Base-by-base conservation (phyloP, 2,113 vertebrate genomes). In the Sakesphorus luctuosus region DNA sequence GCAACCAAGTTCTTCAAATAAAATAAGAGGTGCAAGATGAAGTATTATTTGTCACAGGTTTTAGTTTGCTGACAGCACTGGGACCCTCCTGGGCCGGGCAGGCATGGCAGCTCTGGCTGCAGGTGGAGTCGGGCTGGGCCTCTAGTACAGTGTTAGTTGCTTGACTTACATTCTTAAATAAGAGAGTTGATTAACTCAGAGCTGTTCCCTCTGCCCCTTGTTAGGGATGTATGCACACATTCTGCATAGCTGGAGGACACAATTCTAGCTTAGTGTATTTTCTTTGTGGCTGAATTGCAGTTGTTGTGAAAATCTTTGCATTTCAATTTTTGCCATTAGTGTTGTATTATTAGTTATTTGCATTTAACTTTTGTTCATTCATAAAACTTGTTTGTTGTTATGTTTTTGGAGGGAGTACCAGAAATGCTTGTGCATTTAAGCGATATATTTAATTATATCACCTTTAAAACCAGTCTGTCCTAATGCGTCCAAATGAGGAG, bases 241-340 rank as follows among this genome's bases (percentile, higher is more conserved):
- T 40, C 76, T 75, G 79, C 46, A 6, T 71, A 81, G 79, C 73
- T 84, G 88, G 73, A 94, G 83, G 88, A 75, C 44, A 62, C 29
- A 3, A 56, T 67, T 59, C 55, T 67, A 3, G 31, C 79, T 67
- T 15, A 5, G 10, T 9, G 10, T 38, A 31, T 59, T 89, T 86
- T 31, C 19, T 1, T 11, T 68, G 63, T 8, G 1, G 52, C 52
- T 61, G 13, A 66, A 12, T 21, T 84, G 69, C 11, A 47, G 46
- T 38, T 8, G 47, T 25, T 91, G 36, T 73, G 44, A 55, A 47
- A 90, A 83, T 59, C 28, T 67, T 77, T 59, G 35, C 59, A 61
- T 93, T 90, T 93, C 43, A 68, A 13, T 81, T 81, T 52, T 77
- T 77, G 40, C 19, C 28, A 31, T 38, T 87, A 62, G 9, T 16